These are phyloP conservation scores for Microplitis manilae DNA, from an alignment of 2,888 invertebrate genomes.

Conservation along the genomic window DNA sequence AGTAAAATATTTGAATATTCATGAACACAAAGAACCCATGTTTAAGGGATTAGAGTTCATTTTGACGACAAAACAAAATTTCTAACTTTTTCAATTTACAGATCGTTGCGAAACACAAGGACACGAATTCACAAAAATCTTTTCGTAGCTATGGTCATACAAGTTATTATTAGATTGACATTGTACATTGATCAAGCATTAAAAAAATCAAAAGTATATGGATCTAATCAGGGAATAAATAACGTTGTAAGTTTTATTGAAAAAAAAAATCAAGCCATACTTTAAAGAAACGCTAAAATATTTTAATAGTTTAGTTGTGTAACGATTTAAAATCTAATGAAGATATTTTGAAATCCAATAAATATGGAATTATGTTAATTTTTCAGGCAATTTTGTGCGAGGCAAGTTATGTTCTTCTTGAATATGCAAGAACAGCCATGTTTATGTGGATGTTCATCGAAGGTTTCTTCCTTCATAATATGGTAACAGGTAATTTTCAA, in stretches of 20 bases:
- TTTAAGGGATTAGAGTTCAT: too few species aligned
- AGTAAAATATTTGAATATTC: too few species aligned
- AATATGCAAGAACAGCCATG: slow-evolving; percentile 91
- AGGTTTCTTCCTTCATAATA: slow-evolving; percentile 89
- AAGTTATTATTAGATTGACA: slow-evolving; percentile 81
- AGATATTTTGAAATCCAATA: not conserved
- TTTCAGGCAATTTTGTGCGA: slow-evolving; percentile 86
- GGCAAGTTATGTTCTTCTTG: slow-evolving; percentile 83
- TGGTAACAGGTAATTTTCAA: slow-evolving; percentile 78
- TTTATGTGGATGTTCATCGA: slow-evolving; percentile 99
- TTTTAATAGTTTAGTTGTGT: too few species aligned
- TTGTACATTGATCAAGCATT: slow-evolving; percentile 84
- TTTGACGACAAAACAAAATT: not conserved
- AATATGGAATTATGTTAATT: slow-evolving; percentile 8
- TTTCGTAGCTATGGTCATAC: slow-evolving; percentile 86
- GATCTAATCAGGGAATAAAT: slow-evolving; percentile 75
- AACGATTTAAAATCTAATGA: not conserved
- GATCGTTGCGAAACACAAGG: slow-evolving; percentile 84
- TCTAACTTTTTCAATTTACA: slow-evolving; percentile 62
- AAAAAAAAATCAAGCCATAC: not conserved
- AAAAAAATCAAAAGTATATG: slow-evolving; percentile 68
- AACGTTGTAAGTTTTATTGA: slow-evolving; percentile 76
- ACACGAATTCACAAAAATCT: slow-evolving; percentile 90
- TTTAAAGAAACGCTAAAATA: not conserved
- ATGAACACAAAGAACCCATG: too few species aligned